These are phyloP conservation scores for Drosophila pectinifera DNA, from an alignment of 1,140 invertebrate species.

Conservation along the genomic window DNA sequence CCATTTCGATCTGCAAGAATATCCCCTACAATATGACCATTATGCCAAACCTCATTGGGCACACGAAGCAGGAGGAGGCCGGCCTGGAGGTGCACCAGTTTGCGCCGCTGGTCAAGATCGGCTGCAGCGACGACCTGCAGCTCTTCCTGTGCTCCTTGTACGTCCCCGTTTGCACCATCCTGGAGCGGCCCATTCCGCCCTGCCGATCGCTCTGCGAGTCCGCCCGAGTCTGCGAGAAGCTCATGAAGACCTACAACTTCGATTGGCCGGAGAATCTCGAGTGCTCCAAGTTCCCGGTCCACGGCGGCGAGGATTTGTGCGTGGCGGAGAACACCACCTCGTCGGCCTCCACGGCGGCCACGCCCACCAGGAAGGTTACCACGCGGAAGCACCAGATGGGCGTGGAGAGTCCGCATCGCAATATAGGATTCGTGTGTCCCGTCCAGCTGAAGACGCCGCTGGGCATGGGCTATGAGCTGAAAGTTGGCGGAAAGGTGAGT, in stretches of 20 bases:
- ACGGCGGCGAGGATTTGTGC: constrained; percentile 90
- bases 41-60: constrained; percentile 97
- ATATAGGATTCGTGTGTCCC: constrained; percentile 94
- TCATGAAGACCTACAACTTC: constrained; percentile 97
- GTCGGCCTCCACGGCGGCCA: constrained; percentile 66
- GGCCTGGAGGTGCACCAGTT: constrained; percentile 97
- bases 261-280: constrained; percentile 97
- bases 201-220: constrained; percentile 96
- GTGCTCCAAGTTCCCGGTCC: constrained; percentile 95
- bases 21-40: constrained; percentile 98
- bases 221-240: constrained; percentile 94
- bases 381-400: constrained; percentile 74
- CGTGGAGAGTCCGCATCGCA: constrained; percentile 85
- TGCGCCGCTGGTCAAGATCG: constrained; percentile 97
- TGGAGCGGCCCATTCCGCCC: constrained; percentile 95
- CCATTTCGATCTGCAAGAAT: constrained; percentile 95
- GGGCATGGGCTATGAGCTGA: constrained; percentile 91
- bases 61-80: constrained; percentile 97
- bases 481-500: constrained; percentile 92
- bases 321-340: constrained; percentile 93
- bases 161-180: constrained; percentile 97
- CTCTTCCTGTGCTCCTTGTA: constrained; percentile 98
- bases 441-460: constrained; percentile 93
- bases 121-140: constrained; percentile 96
- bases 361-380: constrained; percentile 72